These are phyloP conservation scores for Orbicella faveolata DNA, from an alignment of 64 coral and sea anemone species.

Conservation along the genomic window DNA sequence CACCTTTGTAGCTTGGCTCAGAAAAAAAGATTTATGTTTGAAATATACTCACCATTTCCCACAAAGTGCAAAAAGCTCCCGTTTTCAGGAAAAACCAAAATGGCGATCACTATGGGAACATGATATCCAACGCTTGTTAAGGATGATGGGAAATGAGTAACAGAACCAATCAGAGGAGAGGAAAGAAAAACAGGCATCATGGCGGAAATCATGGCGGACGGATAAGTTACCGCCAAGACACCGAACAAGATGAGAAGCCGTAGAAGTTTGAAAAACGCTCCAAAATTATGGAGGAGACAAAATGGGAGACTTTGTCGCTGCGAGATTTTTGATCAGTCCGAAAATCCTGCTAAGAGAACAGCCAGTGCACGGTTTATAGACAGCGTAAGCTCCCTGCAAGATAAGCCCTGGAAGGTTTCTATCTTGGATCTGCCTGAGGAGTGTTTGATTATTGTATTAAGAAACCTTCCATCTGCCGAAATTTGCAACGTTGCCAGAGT, in stretches of 20 bases:
- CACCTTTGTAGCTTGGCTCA: background rate
- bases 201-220: conserved; percentile 15
- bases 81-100: conserved; percentile 35
- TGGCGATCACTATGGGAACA: conserved; percentile 82
- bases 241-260: background rate
- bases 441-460: conserved; percentile 45
- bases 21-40: background rate
- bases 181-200: background rate
- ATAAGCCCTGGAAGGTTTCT: too few species aligned
- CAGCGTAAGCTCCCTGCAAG: too few species aligned
- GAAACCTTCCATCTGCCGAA: conserved; percentile 20
- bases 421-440: conserved; percentile 32
- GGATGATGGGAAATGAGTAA: conserved; percentile 15
- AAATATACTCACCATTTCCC: conserved; percentile 41
- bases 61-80: background rate
- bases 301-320: conserved; percentile 63
- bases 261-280: background rate
- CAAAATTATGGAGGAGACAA: conserved; percentile 40
- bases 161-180: background rate
- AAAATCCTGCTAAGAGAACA: background rate
- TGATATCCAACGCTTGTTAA: background rate
- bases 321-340: background rate
- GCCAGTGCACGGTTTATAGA: too few species aligned
- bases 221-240: background rate
- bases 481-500: conserved; percentile 42